Evolutionary conservation across 2,888 invertebrate species (phyloP), one percentile per base, ranked within the genome.

Genomic region (Steinernema scapterisci): DNA sequence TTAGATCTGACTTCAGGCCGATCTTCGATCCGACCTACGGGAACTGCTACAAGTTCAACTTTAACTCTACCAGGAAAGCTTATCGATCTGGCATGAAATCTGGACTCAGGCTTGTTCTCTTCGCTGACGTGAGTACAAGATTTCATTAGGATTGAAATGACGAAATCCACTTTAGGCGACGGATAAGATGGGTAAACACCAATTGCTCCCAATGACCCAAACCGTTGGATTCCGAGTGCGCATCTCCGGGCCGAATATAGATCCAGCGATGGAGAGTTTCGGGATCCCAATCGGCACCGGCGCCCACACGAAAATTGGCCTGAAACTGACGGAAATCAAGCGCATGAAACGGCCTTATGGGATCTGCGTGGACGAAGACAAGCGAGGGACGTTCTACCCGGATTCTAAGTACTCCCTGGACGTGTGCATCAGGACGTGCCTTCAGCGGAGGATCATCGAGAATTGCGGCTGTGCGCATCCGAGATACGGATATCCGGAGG

Each of bases 21-120:
- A 16, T 72, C 19, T n/a, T 71, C 25, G 76, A 77, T 25, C 73
- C 75, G 6, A 70, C 45, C 7, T 76, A 75, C 48, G 77, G 76
- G 11, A 52, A 45, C 25, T 77, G 77, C 46, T 78, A 63, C 44
- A 73, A 71, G 23, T 78, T 76, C 76, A 78, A 78, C 52, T 19
- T 23, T 25, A 71, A 71, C 51, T 45, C 21, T 19, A 27, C 71
- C 0, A 2, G 63, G 31, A 63, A 25, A 52, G 48, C 54, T 3
- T 21, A 43, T n/a, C 72, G 76, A 9, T 56, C 76, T n/a, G 78
- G 78, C 0, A 78, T 46, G 31, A 48, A 43, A 7, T 77, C 78
- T 23, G 77, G 71, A 19, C 63, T 63, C 31, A 25, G 63, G 3
- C 25, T 63, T 13, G 25, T 63, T 3, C 21, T 63, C 6, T 27